Conservation (phyloP, 2,888 invertebrate species). For the Drosophila dives region DNA sequence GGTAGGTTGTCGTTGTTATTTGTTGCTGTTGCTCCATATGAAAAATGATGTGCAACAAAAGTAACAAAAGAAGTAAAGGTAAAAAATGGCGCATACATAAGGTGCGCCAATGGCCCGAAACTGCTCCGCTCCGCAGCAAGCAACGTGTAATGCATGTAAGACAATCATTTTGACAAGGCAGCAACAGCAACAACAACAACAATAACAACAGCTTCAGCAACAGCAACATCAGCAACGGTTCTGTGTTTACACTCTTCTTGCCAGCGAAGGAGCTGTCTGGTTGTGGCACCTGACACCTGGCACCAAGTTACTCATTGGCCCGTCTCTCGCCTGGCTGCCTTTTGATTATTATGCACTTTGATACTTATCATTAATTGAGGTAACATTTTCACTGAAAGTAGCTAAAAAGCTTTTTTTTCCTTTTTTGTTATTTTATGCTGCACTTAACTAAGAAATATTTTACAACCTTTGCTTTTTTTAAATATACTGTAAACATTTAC, state of each 20-base stretch:
- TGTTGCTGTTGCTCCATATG: constrained; percentile 52
- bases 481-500: constrained; percentile 8
- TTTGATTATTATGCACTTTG: constrained; percentile 79
- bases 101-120: constrained; percentile 53
- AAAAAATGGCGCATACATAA: constrained; percentile 78
- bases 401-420: constrained; percentile 34
- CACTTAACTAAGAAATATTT: constrained; percentile 47
- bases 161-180: constrained; percentile 75
- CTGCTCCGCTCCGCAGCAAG: constrained; percentile 38
- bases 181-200: constrained; percentile 6
- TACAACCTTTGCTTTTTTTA: neutral
- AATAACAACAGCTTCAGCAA: neutral
- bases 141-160: constrained; percentile 73
- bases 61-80: constrained; percentile 55
- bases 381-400: constrained; percentile 60
- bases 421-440: constrained; percentile 33
- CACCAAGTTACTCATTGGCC: constrained; percentile 60
- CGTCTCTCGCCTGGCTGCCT: constrained; percentile 71
- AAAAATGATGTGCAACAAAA: constrained; percentile 77
- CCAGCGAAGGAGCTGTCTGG: constrained; percentile 36
- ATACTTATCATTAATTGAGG: constrained; percentile 80
- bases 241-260: constrained; percentile 48
- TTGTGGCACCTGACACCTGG: constrained; percentile 9
- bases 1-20: constrained; percentile 38
- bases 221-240: neutral